Conservation (phyloP, 2,797 vertebrate species). For the Parauchenoglanis punctatus region DNA sequence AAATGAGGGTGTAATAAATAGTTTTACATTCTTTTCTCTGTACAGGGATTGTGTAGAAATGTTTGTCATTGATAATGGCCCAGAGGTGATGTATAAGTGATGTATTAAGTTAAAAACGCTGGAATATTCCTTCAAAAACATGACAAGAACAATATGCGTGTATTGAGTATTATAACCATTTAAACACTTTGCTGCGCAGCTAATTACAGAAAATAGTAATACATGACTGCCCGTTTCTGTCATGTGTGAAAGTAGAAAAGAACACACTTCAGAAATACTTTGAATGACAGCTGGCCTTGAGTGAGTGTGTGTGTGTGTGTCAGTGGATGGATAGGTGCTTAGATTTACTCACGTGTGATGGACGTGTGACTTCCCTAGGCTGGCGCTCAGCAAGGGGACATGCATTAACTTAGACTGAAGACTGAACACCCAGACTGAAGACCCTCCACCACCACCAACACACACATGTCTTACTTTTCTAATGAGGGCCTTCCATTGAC, state of each 20-base stretch:
- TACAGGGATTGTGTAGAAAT: neutral
- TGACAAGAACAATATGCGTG: neutral
- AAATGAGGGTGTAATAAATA: neutral
- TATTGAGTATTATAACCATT: neutral
- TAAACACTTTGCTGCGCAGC: neutral
- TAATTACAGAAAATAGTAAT: neutral
- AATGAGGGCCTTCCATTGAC: neutral
- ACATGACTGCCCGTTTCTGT: neutral
- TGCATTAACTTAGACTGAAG: slow-evolving; percentile 33
- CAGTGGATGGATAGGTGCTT: neutral
- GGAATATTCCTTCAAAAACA: neutral
- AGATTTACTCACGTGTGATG: slow-evolving; percentile 15
- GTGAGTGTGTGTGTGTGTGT: slow-evolving; percentile 6
- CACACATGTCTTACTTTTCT: neutral
- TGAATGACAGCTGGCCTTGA: slow-evolving; percentile 3
- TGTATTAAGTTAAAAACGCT: neutral
- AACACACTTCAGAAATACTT: neutral
- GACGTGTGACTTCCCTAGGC: slow-evolving; percentile 12
- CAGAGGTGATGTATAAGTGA: neutral
- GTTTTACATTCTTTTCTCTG: neutral
- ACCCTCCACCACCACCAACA: neutral
- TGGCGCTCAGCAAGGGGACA: slow-evolving; percentile 19
- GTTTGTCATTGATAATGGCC: neutral
- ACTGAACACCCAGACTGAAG: slow-evolving; percentile 42
- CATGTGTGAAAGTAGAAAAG: neutral